Evolutionary conservation across 2,797 vertebrate genomes (phyloP).

Genomic region (Brotula barbata): DNA sequence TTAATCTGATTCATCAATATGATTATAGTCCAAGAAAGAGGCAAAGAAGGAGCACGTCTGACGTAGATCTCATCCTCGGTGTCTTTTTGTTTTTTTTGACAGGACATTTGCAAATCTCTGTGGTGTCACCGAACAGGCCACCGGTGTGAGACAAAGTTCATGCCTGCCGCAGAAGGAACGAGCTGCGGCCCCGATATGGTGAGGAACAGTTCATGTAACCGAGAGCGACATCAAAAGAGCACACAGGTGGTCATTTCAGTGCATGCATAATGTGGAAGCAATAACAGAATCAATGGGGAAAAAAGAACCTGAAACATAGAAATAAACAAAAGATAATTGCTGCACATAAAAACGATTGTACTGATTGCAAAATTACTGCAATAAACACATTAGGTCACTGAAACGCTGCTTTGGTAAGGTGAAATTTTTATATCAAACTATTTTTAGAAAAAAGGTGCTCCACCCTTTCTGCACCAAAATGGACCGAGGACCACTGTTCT

Average conservation of each 20-base stretch:
- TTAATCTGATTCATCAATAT: conserved; percentile 34
- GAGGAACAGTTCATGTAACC: conserved; percentile 59
- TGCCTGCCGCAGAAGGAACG: conserved; percentile 98
- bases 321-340: too few species aligned
- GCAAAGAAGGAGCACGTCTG: too few species aligned
- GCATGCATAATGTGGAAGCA: too few species aligned
- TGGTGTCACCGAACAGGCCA: conserved; percentile 96
- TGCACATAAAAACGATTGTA: neutral
- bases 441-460: too few species aligned
- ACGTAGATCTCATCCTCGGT: neutral
- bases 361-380: too few species aligned
- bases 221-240: neutral
- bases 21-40: conserved; percentile 52
- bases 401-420: too few species aligned
- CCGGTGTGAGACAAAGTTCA: conserved; percentile 98
- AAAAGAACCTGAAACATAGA: too few species aligned
- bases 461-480: too few species aligned
- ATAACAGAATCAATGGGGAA: too few species aligned
- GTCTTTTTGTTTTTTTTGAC: conserved; percentile 54
- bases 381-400: too few species aligned
- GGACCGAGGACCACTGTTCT: conserved; percentile 10
- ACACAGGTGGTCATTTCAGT: too few species aligned
- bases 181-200: conserved; percentile 93
- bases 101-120: conserved; percentile 98
- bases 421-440: too few species aligned